These are phyloP conservation scores for Monopterus albus DNA, from an alignment of 2,113 vertebrate genomes.

Conservation along the genomic window DNA sequence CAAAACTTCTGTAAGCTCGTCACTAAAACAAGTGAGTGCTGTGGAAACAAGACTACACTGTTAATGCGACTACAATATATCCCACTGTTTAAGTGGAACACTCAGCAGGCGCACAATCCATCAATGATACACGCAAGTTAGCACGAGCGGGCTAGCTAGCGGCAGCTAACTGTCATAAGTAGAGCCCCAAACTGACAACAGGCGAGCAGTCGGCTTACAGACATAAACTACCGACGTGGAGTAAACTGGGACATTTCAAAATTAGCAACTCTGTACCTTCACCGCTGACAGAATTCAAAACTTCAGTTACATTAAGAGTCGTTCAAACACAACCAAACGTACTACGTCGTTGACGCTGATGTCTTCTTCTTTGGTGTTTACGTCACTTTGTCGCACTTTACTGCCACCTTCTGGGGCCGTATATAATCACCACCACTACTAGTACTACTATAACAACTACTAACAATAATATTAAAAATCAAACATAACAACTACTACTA, in stretches of 20 bases:
- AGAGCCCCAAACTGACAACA: background rate
- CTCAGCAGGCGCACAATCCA: background rate
- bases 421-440: too few species aligned
- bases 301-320: background rate
- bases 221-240: background rate
- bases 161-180: constrained; percentile 8
- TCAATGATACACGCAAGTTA: background rate
- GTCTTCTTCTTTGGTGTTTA: constrained; percentile 47
- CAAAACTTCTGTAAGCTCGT: background rate
- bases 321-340: constrained; percentile 7
- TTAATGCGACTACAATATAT: too few species aligned
- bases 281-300: background rate
- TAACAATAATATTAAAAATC: too few species aligned
- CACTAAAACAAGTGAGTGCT: background rate
- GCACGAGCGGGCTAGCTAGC: constrained; percentile 4
- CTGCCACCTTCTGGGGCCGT: constrained; percentile 3
- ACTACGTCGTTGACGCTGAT: background rate
- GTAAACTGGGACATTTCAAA: fast-evolving
- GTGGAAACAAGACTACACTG: background rate
- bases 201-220: fast-evolving
- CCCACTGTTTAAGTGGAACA: constrained; percentile 8
- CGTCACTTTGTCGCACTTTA: fast-evolving
- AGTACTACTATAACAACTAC: too few species aligned
- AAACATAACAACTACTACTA: too few species aligned
- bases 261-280: constrained; percentile 1